Percentiles rank a stretch among this genome's conserved stretches.
Conservation (phyloP, 2,888 invertebrate species). For the Ectobius pallidus region DNA sequence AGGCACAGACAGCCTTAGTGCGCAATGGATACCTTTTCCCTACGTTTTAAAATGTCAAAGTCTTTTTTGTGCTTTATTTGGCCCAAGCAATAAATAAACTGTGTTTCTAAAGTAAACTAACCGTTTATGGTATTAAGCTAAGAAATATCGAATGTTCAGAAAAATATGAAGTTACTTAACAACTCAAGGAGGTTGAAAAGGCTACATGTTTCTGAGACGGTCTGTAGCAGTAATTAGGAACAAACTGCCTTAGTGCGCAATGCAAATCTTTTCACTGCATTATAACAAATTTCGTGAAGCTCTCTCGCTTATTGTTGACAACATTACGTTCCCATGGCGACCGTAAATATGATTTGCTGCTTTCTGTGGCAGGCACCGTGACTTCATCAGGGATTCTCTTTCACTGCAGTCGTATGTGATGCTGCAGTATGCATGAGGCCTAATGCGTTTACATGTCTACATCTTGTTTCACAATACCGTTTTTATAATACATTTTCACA, state of each 20-base stretch:
- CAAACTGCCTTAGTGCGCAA: slow-evolving; percentile 14
- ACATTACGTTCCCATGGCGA: slow-evolving; percentile 38
- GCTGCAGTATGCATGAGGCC: slow-evolving; percentile 29
- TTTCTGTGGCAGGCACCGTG: slow-evolving; percentile 21
- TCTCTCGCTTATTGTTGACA: slow-evolving; percentile 34
- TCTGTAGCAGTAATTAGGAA: neutral
- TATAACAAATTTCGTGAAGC: slow-evolving; percentile 28
- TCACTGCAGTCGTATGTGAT: slow-evolving; percentile 29
- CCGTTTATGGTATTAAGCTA: too few species aligned
- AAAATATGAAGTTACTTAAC: too few species aligned
- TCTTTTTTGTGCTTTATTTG: too few species aligned
- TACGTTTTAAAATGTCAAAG: too few species aligned
- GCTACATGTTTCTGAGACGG: too few species aligned
- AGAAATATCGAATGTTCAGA: too few species aligned
- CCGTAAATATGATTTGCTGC: slow-evolving; percentile 34
- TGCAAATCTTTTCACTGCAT: slow-evolving; percentile 42
- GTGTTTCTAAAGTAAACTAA: too few species aligned
- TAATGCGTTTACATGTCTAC: slow-evolving; percentile 8
- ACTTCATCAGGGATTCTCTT: slow-evolving; percentile 39
- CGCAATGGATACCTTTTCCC: too few species aligned
- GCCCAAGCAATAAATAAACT: too few species aligned
- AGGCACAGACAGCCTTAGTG: too few species aligned
- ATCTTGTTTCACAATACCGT: slow-evolving; percentile 21
- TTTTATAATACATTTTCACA: neutral
- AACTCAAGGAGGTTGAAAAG: too few species aligned